Percentiles rank a stretch among this genome's conserved stretches.
Evolutionary conservation across 2,888 invertebrate genomes (phyloP).

Genomic region (Megaustenia siamemsis): DNA sequence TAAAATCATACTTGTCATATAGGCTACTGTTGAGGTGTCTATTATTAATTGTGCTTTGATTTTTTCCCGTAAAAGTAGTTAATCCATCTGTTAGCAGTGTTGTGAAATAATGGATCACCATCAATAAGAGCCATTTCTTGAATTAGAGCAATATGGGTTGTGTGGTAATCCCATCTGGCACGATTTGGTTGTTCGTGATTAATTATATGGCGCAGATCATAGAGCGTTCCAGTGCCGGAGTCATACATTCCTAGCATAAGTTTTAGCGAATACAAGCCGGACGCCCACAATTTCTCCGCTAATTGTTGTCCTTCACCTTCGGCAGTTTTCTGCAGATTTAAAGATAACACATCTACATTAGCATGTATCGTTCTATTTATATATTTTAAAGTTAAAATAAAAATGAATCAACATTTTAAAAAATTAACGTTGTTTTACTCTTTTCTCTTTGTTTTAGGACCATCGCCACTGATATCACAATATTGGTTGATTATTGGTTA

Average conservation of each 20-base stretch:
- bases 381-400: too few species aligned
- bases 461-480: too few species aligned
- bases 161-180: slow-evolving; percentile 99
- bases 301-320: slow-evolving; percentile 85
- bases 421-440: too few species aligned
- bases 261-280: slow-evolving; percentile 86
- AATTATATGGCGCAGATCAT: slow-evolving; percentile 96
- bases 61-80: slow-evolving; percentile 96
- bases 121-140: slow-evolving; percentile 91
- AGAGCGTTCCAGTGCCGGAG: slow-evolving; percentile 94
- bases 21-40: background rate
- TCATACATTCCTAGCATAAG: slow-evolving; percentile 93
- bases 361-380: too few species aligned
- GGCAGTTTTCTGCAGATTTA: slow-evolving; percentile 83
- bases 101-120: slow-evolving; percentile 87
- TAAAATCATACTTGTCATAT: background rate
- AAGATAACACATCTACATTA: too few species aligned
- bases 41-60: slow-evolving; percentile 92
- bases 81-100: slow-evolving; percentile 94
- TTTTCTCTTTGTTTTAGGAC: too few species aligned
- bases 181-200: slow-evolving; percentile 88
- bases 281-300: slow-evolving; percentile 79
- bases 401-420: too few species aligned
- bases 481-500: too few species aligned
- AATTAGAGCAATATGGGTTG: slow-evolving; percentile 93